Evolutionary conservation across 2,888 invertebrate genomes (phyloP), one percentile per base, ranked within the genome.

Genomic region (Himalopsyche tibetana): DNA sequence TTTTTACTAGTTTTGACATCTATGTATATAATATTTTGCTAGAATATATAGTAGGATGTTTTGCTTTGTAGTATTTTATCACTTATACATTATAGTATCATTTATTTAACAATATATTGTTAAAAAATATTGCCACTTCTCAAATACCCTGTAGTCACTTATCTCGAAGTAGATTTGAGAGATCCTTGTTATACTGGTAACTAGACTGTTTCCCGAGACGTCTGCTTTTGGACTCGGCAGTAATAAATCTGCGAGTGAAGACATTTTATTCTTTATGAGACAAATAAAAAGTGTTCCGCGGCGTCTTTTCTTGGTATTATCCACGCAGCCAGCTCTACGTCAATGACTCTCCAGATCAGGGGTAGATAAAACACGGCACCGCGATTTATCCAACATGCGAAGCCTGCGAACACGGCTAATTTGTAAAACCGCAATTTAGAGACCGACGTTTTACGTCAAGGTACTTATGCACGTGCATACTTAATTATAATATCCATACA

Each of bases 181-280:
- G 74, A 74, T 74, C 74, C 74, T 74, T 38, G 74, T 74, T 74
- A 74, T 28, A 38, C 74, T 74, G 36, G 74, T 74, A 74, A 74
- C 74, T 74, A 74, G 74, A 36, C 74, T 36, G 74, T 74, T 74
- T 74, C 74, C 85, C 55, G 82, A 51, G 82, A n/a, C 56, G 86
- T 51, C 36, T 74, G 80, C 28, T 74, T 74, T 74, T 55, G 80
- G 79, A 83, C 55, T 74, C n/a, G 42, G 63, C 81, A 55, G 85
- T 83, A 83, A 83, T 86, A 86, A 86, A 86, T 86, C 83, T 84
- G 82, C 84, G 69, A 82, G 36, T 80, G 85, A 45, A 82, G 85
- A 87, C 85, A 82, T 82, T 85, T 84, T 87, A 85, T 84, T 87
- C 86, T 87, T 84, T 82, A 84, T 82, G 85, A 80, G 83, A 85